A percentile compares a stretch with the other conserved stretches of the same genome.
Conservation (phyloP, 2,797 vertebrate genomes). For the Protosalanx chinensis region DNA sequence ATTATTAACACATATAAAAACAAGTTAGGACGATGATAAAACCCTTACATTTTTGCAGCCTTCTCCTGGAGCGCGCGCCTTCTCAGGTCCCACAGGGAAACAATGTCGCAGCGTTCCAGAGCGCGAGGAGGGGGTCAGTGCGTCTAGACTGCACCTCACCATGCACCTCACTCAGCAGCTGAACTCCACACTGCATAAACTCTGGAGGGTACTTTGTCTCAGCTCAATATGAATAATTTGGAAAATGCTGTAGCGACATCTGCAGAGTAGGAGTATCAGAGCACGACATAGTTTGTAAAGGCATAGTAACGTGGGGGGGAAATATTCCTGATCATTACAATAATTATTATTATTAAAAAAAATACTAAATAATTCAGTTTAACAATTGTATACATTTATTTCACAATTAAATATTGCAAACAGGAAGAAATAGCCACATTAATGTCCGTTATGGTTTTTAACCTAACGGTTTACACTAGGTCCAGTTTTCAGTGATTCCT, state of each 20-base stretch:
- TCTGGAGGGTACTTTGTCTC: constrained; percentile 27
- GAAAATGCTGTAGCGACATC: constrained; percentile 38
- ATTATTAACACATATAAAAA: constrained; percentile 15
- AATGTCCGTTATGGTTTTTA: too few species aligned
- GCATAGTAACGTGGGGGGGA: neutral
- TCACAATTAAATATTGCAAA: too few species aligned
- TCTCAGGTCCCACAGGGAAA: constrained; percentile 26
- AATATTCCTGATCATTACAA: neutral
- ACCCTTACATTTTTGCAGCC: constrained; percentile 32
- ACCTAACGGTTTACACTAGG: too few species aligned
- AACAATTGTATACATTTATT: too few species aligned
- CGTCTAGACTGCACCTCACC: constrained; percentile 43
- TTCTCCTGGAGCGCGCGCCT: constrained; percentile 14
- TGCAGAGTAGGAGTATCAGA: constrained; percentile 40
- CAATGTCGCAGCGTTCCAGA: constrained; percentile 22
- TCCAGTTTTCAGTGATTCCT: too few species aligned
- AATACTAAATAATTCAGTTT: neutral
- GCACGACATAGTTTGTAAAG: neutral
- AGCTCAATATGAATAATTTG: constrained; percentile 27
- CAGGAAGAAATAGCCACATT: too few species aligned
- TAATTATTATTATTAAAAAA: neutral
- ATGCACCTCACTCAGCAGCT: constrained; percentile 36
- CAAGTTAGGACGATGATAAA: neutral
- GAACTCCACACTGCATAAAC: constrained; percentile 33
- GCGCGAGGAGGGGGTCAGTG: constrained; percentile 33